phyloP scores from a whole-genome alignment of 2,113 vertebrate species.

The Connochaetes taurinus region DNA sequence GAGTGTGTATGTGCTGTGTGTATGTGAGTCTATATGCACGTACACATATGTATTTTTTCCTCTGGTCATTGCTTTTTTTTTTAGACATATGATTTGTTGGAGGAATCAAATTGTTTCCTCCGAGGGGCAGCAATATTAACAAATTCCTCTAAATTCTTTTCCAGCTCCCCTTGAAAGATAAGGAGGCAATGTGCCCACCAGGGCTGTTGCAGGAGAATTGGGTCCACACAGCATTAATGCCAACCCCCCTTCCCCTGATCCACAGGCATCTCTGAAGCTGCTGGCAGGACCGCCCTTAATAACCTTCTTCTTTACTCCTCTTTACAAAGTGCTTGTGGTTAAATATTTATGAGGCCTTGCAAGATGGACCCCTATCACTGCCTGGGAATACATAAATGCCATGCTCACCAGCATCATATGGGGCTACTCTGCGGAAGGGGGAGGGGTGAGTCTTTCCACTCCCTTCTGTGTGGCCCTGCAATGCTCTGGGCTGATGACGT shows the following conservation, averaged over 20 bases:
- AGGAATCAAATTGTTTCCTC: not conserved
- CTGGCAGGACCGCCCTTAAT: constrained; percentile 70
- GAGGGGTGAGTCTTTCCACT: not conserved
- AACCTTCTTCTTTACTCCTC: constrained; percentile 77
- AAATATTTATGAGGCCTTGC: constrained; percentile 79
- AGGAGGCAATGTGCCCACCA: constrained; percentile 24
- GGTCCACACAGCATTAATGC: constrained; percentile 38
- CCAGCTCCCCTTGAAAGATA: not conserved
- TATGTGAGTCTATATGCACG: not conserved
- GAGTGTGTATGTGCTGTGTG: not conserved
- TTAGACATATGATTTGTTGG: not conserved
- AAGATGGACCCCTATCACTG: not conserved
- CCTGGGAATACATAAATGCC: not conserved
- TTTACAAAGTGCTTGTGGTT: constrained; percentile 75
- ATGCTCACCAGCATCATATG: not conserved
- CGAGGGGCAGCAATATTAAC: not conserved
- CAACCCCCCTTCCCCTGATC: constrained; percentile 50
- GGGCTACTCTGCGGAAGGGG: not conserved
- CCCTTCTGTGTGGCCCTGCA: accelerated
- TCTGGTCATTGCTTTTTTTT: not conserved
- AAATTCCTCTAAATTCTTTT: not conserved
- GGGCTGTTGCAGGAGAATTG: constrained; percentile 38
- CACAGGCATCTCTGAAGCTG: constrained; percentile 65
- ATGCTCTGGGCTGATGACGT: not conserved
- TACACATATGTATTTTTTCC: not conserved